phyloP scores from a whole-genome alignment of 1,140 invertebrate genomes.

The Phocides pigmalion region DNA sequence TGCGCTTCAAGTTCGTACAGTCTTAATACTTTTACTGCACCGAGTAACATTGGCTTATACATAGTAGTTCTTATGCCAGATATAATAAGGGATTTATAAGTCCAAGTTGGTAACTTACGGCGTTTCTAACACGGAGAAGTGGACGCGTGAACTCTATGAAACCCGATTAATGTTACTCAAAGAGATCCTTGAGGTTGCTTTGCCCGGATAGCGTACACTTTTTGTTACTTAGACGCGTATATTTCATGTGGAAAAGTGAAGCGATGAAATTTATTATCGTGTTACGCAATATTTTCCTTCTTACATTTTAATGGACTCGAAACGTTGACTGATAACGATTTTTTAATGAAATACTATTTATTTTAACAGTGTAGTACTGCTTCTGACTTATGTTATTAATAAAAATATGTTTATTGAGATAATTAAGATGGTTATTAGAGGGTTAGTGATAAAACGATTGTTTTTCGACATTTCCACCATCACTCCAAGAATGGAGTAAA shows the following conservation, averaged over 20 bases:
- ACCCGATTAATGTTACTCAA: conserved; percentile 82
- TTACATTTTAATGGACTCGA: conserved; percentile 31
- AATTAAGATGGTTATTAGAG: too few relatives aligned
- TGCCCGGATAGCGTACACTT: conserved; percentile 70
- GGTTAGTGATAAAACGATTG: too few relatives aligned
- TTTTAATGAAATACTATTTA: conserved; percentile 13
- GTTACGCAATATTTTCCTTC: conserved; percentile 40
- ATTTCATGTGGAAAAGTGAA: conserved; percentile 54
- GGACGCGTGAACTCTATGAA: conserved; percentile 44
- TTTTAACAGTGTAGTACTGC: not conserved
- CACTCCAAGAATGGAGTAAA: too few relatives aligned
- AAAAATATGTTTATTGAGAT: not conserved
- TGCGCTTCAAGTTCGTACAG: conserved; percentile 32
- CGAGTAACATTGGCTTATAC: conserved; percentile 6
- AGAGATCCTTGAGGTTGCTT: conserved; percentile 65
- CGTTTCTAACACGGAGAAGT: conserved; percentile 18
- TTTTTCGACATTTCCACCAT: too few relatives aligned
- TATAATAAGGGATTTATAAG: conserved; percentile 4
- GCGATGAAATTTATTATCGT: conserved; percentile 48
- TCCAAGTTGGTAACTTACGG: conserved; percentile 18
- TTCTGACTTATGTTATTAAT: not conserved
- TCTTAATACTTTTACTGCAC: conserved; percentile 38
- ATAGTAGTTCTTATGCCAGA: conserved; percentile 1
- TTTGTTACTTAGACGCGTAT: conserved; percentile 77
- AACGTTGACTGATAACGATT: conserved; percentile 4